Percentiles rank a stretch among this genome's conserved stretches.
Conservation (phyloP, 1,140 invertebrate genomes). For the Wasmannia auropunctata region DNA sequence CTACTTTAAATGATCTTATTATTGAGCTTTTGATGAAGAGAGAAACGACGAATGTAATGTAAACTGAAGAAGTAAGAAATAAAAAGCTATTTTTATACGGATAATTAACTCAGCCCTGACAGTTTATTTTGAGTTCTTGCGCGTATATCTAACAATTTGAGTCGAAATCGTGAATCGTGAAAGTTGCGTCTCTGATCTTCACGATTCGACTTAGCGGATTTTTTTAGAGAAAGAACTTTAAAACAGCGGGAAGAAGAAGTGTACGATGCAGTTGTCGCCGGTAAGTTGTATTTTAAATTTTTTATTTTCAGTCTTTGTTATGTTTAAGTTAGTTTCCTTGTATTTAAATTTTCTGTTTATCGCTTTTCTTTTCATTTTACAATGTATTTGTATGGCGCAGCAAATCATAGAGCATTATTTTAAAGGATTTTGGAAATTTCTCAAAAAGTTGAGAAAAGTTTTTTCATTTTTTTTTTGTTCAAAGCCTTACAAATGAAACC, state of each 20-base stretch:
- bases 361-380: too few relatives aligned
- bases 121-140: conserved; percentile 27
- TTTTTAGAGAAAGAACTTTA: neutral
- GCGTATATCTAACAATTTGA: neutral
- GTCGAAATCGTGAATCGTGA: neutral
- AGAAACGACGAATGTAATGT: conserved; percentile 47
- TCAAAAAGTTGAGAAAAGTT: too few relatives aligned
- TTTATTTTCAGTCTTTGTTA: neutral
- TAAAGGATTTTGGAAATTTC: too few relatives aligned
- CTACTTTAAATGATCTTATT: conserved; percentile 27
- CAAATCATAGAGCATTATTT: too few relatives aligned
- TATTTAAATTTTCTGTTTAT: too few relatives aligned
- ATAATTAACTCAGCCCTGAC: conserved; percentile 27
- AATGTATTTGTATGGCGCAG: too few relatives aligned
- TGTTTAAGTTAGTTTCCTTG: too few relatives aligned
- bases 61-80: conserved; percentile 54
- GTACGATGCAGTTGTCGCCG: neutral
- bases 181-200: neutral
- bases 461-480: too few relatives aligned
- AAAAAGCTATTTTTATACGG: conserved; percentile 51
- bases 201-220: neutral
- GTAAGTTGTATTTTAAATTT: conserved; percentile 12
- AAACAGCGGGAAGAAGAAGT: neutral
- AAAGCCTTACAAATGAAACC: too few relatives aligned
- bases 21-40: conserved; percentile 47